Percentiles rank a stretch among this genome's conserved stretches.
These are phyloP conservation scores for Ardeotis arabs DNA, from an alignment of 2,113 vertebrate genomes.

Conservation along the genomic window DNA sequence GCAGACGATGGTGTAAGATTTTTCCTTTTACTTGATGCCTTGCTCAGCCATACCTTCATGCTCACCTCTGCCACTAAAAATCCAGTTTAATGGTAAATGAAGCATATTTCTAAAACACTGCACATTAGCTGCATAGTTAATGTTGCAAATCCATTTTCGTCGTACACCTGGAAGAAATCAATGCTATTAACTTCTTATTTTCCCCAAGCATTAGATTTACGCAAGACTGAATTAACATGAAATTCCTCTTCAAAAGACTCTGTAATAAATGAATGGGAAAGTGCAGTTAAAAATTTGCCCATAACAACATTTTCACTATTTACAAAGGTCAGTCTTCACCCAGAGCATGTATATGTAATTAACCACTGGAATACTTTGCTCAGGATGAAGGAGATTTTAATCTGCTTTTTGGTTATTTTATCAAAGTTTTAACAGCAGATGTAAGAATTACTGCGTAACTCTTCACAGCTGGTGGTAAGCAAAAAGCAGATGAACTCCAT, in stretches of 20 bases:
- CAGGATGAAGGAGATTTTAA: not conserved
- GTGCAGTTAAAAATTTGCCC: not conserved
- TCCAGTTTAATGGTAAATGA: not conserved
- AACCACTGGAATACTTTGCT: not conserved
- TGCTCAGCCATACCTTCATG: not conserved
- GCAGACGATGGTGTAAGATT: not conserved
- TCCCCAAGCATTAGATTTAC: not conserved
- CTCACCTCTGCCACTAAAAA: not conserved
- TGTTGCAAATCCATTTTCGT: not conserved
- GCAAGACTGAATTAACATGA: not conserved
- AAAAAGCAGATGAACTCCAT: not conserved
- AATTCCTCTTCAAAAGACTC: not conserved
- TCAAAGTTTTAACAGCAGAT: not conserved
- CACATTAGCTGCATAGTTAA: slow-evolving; percentile 4
- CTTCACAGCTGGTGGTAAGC: not conserved
- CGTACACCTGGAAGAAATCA: not conserved
- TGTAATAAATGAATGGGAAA: slow-evolving; percentile 2
- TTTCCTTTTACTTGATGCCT: not conserved
- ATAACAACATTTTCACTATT: not conserved
- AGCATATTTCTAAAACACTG: not conserved
- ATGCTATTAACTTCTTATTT: slow-evolving; percentile 22
- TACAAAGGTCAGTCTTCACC: not conserved
- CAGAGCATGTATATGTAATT: not conserved
- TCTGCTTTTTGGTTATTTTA: not conserved
- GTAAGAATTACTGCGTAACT: not conserved